Percentiles rank a stretch among this genome's conserved stretches.
phyloP scores from a whole-genome alignment of 2,888 invertebrate species.

The Gari tellinella region DNA sequence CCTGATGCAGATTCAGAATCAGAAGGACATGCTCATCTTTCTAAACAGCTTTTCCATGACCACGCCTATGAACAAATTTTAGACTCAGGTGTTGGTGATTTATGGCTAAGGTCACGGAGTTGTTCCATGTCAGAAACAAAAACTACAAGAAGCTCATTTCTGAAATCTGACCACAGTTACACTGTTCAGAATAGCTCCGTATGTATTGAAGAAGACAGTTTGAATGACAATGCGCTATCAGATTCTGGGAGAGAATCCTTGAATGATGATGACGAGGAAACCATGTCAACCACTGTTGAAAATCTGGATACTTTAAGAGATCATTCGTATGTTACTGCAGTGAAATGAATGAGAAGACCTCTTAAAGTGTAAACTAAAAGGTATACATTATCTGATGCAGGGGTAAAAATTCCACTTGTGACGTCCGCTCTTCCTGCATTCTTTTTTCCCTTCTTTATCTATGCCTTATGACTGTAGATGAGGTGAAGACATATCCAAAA shows the following conservation, averaged over 20 bases:
- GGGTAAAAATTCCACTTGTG: too few relatives aligned
- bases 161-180: constrained; percentile 41
- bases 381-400: too few relatives aligned
- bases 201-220: constrained; percentile 9
- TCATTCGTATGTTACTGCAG: constrained; percentile 29
- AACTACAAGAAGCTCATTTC: neutral
- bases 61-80: constrained; percentile 41
- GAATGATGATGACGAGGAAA: constrained; percentile 39
- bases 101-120: constrained; percentile 8
- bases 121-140: constrained; percentile 13
- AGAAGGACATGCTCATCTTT: neutral
- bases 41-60: constrained; percentile 9
- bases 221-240: constrained; percentile 11
- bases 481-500: too few relatives aligned
- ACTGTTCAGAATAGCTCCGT: neutral
- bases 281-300: constrained; percentile 9
- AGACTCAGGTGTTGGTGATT: constrained; percentile 18
- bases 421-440: too few relatives aligned
- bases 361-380: too few relatives aligned
- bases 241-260: constrained; percentile 59
- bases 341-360: too few relatives aligned
- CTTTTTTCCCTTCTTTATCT: too few relatives aligned
- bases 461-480: too few relatives aligned
- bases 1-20: neutral
- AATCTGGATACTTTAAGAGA: constrained; percentile 22